Evolutionary conservation across 2,113 vertebrate genomes (phyloP).

Genomic region (Crotalus horridus): DNA sequence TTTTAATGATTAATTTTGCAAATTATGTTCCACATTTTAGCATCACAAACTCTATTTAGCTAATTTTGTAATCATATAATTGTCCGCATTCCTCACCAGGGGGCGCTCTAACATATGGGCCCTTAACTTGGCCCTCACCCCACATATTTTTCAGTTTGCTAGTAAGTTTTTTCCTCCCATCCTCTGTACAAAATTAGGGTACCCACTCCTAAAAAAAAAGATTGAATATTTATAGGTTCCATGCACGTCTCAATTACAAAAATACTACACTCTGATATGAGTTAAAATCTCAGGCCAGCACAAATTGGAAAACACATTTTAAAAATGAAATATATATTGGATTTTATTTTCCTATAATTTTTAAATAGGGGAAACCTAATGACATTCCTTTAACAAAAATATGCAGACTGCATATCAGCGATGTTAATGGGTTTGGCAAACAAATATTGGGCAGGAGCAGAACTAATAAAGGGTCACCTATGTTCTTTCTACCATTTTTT

Average conservation of each 20-base stretch:
- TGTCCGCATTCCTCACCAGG: neutral
- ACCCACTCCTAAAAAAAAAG: neutral
- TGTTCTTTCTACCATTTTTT: slow-evolving; percentile 2
- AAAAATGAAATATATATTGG: neutral
- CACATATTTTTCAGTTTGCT: neutral
- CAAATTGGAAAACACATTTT: neutral
- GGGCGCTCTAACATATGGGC: neutral
- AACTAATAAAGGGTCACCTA: slow-evolving; percentile 28
- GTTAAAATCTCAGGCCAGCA: neutral
- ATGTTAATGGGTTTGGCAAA: neutral
- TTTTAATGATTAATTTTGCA: neutral
- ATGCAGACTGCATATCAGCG: neutral
- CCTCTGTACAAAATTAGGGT: neutral
- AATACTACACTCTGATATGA: neutral
- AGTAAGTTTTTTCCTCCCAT: neutral
- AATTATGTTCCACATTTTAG: neutral
- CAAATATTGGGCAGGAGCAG: neutral
- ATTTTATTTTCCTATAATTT: neutral
- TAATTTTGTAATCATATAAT: neutral
- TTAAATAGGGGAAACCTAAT: neutral
- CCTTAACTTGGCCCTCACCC: neutral
- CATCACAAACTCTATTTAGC: neutral
- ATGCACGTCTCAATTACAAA: neutral
- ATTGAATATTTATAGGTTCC: neutral
- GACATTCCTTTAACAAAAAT: neutral